Evolutionary conservation across 2,113 vertebrate species (phyloP).

Genomic region (Tretioscincus oriximinensis): DNA sequence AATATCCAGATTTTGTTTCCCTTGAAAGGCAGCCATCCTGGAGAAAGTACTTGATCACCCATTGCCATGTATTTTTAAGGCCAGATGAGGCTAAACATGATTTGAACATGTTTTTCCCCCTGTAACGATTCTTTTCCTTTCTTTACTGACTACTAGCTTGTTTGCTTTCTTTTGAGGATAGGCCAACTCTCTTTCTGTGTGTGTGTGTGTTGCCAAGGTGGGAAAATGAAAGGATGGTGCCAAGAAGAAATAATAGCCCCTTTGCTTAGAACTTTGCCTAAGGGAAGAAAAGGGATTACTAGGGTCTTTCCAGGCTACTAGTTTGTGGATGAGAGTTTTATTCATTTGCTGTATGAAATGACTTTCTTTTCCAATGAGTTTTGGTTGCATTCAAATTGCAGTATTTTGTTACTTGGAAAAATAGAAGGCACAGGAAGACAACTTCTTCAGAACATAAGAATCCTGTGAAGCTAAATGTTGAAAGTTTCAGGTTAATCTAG

Average conservation of each 20-base stretch:
- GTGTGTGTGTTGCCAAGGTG: conserved; percentile 62
- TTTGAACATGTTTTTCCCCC: conserved; percentile 62
- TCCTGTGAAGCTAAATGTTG: neutral
- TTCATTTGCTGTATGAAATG: neutral
- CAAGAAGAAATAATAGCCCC: conserved; percentile 69
- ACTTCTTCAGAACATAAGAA: too few species aligned
- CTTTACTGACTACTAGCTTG: conserved; percentile 69
- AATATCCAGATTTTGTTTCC: conserved; percentile 83
- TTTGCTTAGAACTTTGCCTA: conserved; percentile 61
- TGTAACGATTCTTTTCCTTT: conserved; percentile 65
- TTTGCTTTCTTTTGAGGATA: conserved; percentile 72
- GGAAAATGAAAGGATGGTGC: conserved; percentile 69
- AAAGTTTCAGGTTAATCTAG: neutral
- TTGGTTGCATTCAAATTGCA: neutral
- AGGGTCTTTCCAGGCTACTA: conserved; percentile 6
- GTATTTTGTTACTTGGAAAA: neutral
- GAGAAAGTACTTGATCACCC: conserved; percentile 71
- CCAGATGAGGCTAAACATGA: conserved; percentile 77
- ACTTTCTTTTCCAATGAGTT: neutral
- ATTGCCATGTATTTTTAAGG: conserved; percentile 76
- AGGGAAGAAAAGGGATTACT: conserved; percentile 59
- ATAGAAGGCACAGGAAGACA: too few species aligned
- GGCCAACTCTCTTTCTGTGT: conserved; percentile 49
- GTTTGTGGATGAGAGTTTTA: neutral
- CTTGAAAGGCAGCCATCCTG: conserved; percentile 81